These are phyloP conservation scores for Xiphorhynchus elegans DNA, from an alignment of 2,113 vertebrate genomes.

Conservation along the genomic window DNA sequence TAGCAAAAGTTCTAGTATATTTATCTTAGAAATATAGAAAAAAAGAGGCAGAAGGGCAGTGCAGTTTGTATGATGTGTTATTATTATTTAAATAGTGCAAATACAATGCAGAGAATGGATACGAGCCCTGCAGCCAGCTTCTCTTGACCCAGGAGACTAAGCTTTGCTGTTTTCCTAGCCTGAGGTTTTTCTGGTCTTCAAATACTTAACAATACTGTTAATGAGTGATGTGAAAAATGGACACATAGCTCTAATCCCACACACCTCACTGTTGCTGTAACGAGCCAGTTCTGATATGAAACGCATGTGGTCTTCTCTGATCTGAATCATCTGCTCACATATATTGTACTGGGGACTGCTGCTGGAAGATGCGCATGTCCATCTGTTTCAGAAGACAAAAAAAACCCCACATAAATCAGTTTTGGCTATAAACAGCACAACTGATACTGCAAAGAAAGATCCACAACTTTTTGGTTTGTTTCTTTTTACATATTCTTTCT, in stretches of 20 bases:
- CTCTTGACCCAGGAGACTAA: neutral
- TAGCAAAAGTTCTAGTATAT: neutral
- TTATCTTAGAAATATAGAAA: neutral
- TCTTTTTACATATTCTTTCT: neutral
- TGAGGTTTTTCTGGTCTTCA: neutral
- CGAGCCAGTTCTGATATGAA: conserved; percentile 98
- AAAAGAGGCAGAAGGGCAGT: neutral
- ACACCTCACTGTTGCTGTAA: conserved; percentile 97
- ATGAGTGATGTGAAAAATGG: neutral
- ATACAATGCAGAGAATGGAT: neutral
- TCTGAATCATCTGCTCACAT: conserved; percentile 99
- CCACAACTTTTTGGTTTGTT: neutral
- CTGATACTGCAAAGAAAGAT: neutral
- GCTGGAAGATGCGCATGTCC: conserved; percentile 84
- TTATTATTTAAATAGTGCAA: neutral
- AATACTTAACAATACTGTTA: neutral
- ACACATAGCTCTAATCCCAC: neutral
- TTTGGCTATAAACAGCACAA: neutral
- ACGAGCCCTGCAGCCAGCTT: neutral
- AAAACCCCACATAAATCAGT: neutral
- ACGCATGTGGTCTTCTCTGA: conserved; percentile 98
- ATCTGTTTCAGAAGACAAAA: conserved; percentile 64
- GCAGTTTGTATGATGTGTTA: neutral
- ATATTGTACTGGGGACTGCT: conserved; percentile 99
- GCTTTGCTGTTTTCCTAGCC: neutral